Base-by-base conservation (phyloP, 23 tunicate species). In the Ascidia mentula region DNA sequence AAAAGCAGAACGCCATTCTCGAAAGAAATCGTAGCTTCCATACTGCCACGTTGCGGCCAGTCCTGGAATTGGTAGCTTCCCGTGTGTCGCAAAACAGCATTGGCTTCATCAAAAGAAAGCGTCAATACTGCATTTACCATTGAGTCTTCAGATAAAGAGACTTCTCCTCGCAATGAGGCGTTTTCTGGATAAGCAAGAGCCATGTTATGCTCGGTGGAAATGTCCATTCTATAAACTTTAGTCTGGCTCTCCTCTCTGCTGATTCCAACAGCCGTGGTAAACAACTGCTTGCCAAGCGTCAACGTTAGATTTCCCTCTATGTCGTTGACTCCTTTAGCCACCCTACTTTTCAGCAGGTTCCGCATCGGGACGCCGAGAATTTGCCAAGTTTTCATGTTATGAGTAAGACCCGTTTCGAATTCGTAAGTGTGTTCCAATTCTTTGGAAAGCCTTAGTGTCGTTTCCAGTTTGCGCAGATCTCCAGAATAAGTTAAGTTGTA, bases 361-460 rank as follows among this genome's bases (percentile, higher is more conserved):
- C 13, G 37, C 74, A 70, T 70, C 37, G 74, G 74, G 18, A 70
- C 8, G 8, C 74, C 74, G 8, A 70, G 38, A 20, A 70, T 70
- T 18, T 70, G 6, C 74, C 74, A 70, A 32, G 74, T 70, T 18
- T 70, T 70, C 74, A 70, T 70, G 38, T 70, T 70, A 36, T 70
- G 74, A 3, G 30, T 22, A 34, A 70, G 37, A 18, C 38, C 74
- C 5, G 38, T 17, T 18, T 3, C 13, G 13, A 53, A 53, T 9
- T 26, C 65, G 65, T 9, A 53, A 53, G 65, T 28, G 22, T 28
- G 12, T 32, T 70, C 74, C 4, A 26, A 35, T 17, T 30, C 36
- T 30, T 70, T 70, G 5, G 37, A 32, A 70, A 70, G 7, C 4
- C 30, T 36, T 22, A 70, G 17, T 7, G 74, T 70, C 7, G 38